A percentile compares a stretch with the other conserved stretches of the same genome.
Conservation (phyloP, 1,140 invertebrate genomes). For the Sycobia sp. region DNA sequence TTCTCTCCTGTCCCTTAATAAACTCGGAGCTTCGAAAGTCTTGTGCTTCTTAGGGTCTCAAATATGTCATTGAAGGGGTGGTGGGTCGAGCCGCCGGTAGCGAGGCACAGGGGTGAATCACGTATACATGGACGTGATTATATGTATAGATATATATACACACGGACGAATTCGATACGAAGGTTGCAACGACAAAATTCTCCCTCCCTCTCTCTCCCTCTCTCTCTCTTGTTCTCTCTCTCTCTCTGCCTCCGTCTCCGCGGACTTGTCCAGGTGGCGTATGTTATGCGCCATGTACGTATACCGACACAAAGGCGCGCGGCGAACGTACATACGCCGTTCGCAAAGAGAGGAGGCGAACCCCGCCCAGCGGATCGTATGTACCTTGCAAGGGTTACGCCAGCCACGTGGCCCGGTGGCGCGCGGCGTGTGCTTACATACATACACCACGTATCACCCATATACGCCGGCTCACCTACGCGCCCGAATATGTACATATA, state of each 20-base stretch:
- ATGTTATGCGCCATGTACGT: not conserved
- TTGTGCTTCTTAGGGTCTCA: constrained; percentile 3
- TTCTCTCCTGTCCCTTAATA: no score
- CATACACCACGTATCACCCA: not conserved
- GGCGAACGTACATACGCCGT: no score
- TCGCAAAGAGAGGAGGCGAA: not conserved
- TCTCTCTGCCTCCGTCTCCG: not conserved
- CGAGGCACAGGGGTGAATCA: constrained; percentile 14
- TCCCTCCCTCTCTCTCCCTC: not conserved
- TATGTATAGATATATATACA: no score
- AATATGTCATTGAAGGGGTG: not conserved
- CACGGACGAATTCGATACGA: not conserved
- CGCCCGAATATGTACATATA: no score
- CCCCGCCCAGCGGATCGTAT: constrained; percentile 30
- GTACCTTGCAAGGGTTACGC: constrained; percentile 34
- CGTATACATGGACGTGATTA: no score
- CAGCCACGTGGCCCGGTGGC: constrained; percentile 12
- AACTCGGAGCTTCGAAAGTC: not conserved
- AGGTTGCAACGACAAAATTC: constrained; percentile 6
- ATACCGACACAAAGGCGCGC: constrained; percentile 5
- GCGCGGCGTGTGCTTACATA: no score
- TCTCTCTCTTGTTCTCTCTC: not conserved
- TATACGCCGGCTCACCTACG: constrained; percentile 7
- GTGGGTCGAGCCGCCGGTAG: not conserved
- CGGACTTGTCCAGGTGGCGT: constrained; percentile 13